Base-by-base conservation (phyloP, 2,113 vertebrate genomes). In the Toxotes jaculatrix region DNA sequence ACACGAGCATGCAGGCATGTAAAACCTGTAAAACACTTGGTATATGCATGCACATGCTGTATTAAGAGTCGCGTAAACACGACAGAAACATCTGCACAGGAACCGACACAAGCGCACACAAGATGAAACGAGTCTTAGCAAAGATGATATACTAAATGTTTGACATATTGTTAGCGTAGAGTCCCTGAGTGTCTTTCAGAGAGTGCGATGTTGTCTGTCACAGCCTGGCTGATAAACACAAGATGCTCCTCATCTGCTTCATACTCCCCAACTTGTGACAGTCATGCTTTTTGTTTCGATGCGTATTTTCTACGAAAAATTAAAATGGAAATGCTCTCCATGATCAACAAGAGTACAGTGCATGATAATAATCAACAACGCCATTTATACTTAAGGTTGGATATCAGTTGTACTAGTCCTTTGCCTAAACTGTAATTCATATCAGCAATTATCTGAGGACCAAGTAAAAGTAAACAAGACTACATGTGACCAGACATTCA, bases 251-350 rank as follows among this genome's bases (percentile, higher is more conserved):
- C 32, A 42, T 57, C 74, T 66, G 7, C 45, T 47, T 74, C 43
- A 60, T 8, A 34, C 23, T 8, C 56, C 6, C 45, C 14, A 32
- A 71, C 61, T 64, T 67, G 45, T 69, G 63, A 61, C 64, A 62
- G 62, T 67, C 70, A 72, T 68, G 38, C 19, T 56, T 42, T 83
- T 55, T n/a, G 38, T 10, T 19, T 65, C 21, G 10, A n/a, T 53
- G 51, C 10, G 21, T 4, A 53, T 53, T 53, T 53, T 53, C 21
- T 3, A 21, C 21, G 9, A 7, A 51, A 7, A 49, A 49, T 7
- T 21, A 6, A 21, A 49, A 7, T 2, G 16, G 7, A 0, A 5
- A 43, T 31, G 38, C 38, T 51, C 40, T 5, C 36, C 49, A 49
- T 60, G 59, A 69, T 49, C 36, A 61, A 17, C 23, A 51, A 53